Base-by-base conservation (phyloP, 2,113 vertebrate species). In the Oryzias javanicus region DNA sequence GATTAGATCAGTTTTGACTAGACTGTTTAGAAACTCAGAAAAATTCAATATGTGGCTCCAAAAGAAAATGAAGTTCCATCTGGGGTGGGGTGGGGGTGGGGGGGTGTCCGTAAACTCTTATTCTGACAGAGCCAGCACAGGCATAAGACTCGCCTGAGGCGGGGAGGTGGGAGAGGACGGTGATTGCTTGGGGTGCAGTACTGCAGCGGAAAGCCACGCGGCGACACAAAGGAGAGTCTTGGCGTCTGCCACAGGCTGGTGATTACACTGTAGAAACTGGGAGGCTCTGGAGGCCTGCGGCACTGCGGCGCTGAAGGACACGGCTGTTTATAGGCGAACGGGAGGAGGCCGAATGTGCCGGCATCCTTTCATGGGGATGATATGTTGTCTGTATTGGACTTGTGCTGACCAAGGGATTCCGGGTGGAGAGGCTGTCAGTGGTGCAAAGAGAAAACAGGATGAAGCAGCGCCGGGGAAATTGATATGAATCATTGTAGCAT, bases 51-150 rank as follows among this genome's bases (percentile, higher is more conserved):
- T 56, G 27, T 50, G 52, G 14, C 25, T 61, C 29, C 41, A 49
- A 52, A 70, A 55, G 35, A 70, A 63, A 56, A 73, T 70, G 52
- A 70, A 63, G 48, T 35, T 40, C 40, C 56, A 55, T 70, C 40
- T 76, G n/a, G n/a, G n/a, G n/a, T n/a, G n/a, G n/a, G n/a, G n/a
- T n/a, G n/a, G n/a, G n/a, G n/a, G n/a, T 53, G 51, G 58, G 70
- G 35, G 35, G 22, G 22, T n/a, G 61, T 70, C 58, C 53, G 49
- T 57, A 52, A 60, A 35, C 19, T 54, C n/a, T 57, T 41, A 45
- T 49, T 12, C 17, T 47, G 25, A 65, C 47, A 45, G 22, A 62
- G 57, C 62, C 55, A 54, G 66, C 22, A 50, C 62, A 64, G 25
- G 42, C 27, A 24, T 47, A 42, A 70, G 42, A 54, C 48, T 7